A percentile compares a stretch with the other conserved stretches of the same genome.
Conservation (phyloP, 2,888 invertebrate genomes). For the Ophonus ardosiacus region DNA sequence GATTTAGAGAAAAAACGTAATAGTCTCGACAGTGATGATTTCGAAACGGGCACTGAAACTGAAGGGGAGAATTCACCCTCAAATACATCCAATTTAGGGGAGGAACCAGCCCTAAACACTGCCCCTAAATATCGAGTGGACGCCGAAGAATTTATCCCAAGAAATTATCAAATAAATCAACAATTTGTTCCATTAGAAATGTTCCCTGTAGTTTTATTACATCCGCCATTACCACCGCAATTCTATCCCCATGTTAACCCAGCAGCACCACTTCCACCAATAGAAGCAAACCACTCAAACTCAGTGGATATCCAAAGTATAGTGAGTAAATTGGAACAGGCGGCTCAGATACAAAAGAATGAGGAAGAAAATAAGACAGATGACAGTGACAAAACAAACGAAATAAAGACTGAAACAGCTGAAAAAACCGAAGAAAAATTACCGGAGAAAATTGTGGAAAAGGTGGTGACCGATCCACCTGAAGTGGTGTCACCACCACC, state of each 20-base stretch:
- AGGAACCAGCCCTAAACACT: not conserved
- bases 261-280: not conserved
- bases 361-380: conserved; percentile 63
- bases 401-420: too few species aligned
- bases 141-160: conserved; percentile 75
- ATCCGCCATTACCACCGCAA: conserved; percentile 69
- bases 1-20: conserved; percentile 70
- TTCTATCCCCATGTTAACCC: not conserved
- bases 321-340: conserved; percentile 75
- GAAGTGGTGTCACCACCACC: too few species aligned
- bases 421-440: conserved; percentile 63
- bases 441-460: not conserved
- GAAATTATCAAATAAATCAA: conserved; percentile 61
- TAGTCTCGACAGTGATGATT: conserved; percentile 72
- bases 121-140: conserved; percentile 69
- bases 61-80: not conserved
- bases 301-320: conserved; percentile 73
- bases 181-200: not conserved
- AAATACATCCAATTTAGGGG: too few species aligned
- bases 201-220: conserved; percentile 60
- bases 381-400: too few species aligned
- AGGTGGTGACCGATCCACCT: conserved; percentile 20
- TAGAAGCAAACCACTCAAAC: not conserved
- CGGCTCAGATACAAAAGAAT: conserved; percentile 72
- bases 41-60: not conserved